Evolutionary conservation across 2,888 invertebrate genomes (phyloP).

Genomic region (Apamea crenata): DNA sequence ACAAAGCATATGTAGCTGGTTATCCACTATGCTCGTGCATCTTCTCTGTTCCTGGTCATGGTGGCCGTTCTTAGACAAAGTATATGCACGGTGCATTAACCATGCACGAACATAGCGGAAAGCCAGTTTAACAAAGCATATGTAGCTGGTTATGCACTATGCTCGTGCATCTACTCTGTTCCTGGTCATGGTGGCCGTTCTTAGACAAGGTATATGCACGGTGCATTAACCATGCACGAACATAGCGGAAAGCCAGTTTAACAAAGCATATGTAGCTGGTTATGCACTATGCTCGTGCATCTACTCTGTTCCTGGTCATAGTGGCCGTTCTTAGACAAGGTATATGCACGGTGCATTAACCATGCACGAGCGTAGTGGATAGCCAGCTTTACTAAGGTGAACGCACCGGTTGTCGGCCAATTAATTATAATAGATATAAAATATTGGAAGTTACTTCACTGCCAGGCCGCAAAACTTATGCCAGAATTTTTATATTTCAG

Average conservation of each 20-base stretch:
- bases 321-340: slow-evolving; percentile 26
- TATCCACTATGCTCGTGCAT: slow-evolving; percentile 30
- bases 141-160: slow-evolving; percentile 30
- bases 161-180: slow-evolving; percentile 19
- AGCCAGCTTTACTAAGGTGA: not conserved
- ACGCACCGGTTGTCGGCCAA: slow-evolving; percentile 2
- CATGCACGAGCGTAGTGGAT: slow-evolving; percentile 30
- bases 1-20: slow-evolving; percentile 8
- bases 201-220: not conserved
- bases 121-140: not conserved
- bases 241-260: slow-evolving; percentile 21
- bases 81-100: not conserved
- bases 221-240: slow-evolving; percentile 1
- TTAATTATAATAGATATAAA: not conserved
- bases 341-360: not conserved
- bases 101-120: slow-evolving; percentile 32
- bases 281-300: slow-evolving; percentile 31
- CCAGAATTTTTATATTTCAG: slow-evolving; percentile 6
- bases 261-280: slow-evolving; percentile 8
- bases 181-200: slow-evolving; percentile 40
- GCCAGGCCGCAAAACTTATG: slow-evolving; percentile 8
- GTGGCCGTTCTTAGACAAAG: slow-evolving; percentile 27
- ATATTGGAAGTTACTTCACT: not conserved
- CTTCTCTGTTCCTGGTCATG: slow-evolving; percentile 23
- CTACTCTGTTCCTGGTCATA: slow-evolving; percentile 20